These are phyloP conservation scores for Siniperca knerii DNA, from an alignment of 2,113 vertebrate genomes.

Conservation along the genomic window DNA sequence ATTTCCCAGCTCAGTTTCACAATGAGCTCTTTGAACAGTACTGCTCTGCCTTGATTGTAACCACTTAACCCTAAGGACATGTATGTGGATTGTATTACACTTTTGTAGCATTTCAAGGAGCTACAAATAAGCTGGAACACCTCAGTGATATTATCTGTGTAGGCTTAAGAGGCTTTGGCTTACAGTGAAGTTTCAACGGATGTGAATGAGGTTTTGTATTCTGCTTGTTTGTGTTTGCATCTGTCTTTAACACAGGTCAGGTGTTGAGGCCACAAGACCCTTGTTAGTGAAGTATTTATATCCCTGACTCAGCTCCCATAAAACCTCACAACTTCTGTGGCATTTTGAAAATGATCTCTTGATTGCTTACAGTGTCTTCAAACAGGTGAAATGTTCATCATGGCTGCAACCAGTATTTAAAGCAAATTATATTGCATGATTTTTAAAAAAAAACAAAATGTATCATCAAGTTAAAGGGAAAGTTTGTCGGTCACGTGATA, in stretches of 20 bases:
- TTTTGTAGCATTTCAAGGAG: conserved; percentile 58
- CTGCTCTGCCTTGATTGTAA: conserved; percentile 76
- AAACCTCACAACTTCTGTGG: conserved; percentile 50
- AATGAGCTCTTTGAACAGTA: conserved; percentile 54
- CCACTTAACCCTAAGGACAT: conserved; percentile 74
- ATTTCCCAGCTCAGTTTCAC: conserved; percentile 52
- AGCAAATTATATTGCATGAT: conserved; percentile 61
- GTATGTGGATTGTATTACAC: conserved; percentile 57
- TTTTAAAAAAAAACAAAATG: conserved; percentile 11
- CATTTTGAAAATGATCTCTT: conserved; percentile 45
- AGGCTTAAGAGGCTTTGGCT: conserved; percentile 36
- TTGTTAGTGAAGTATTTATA: conserved; percentile 70
- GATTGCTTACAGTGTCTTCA: conserved; percentile 42
- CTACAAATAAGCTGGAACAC: conserved; percentile 56
- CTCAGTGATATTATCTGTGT: conserved; percentile 23
- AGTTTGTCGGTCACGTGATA: conserved; percentile 20
- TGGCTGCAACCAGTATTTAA: conserved; percentile 61
- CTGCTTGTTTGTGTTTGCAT: conserved; percentile 62
- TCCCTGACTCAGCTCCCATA: conserved; percentile 45
- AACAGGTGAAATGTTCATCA: conserved; percentile 49
- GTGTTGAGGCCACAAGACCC: conserved; percentile 35
- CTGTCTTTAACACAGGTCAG: conserved; percentile 61
- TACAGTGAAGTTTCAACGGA: conserved; percentile 39
- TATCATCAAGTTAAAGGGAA: conserved; percentile 69
- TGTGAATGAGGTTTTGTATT: conserved; percentile 66